Percentiles rank a stretch among this genome's conserved stretches.
Conservation (phyloP, 1,140 invertebrate species). For the Araneus ventricosus region DNA sequence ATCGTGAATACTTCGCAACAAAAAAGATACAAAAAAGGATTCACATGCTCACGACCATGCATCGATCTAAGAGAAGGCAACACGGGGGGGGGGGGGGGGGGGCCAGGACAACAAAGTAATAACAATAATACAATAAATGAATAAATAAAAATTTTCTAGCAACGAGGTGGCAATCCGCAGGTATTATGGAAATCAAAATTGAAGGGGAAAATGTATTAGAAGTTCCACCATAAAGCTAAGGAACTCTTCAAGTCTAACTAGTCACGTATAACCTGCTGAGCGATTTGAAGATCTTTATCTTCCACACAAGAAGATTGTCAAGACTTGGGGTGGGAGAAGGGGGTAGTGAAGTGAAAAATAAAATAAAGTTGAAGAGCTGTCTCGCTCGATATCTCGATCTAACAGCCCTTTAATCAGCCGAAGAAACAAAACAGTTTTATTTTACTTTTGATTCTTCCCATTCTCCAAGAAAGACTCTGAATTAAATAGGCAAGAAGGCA, state of each 20-base stretch:
- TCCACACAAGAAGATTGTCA: constrained; percentile 17
- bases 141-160: background rate
- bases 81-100: no score
- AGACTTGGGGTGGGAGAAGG: background rate
- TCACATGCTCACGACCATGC: background rate
- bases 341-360: background rate
- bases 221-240: constrained; percentile 3
- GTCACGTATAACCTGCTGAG: constrained; percentile 23
- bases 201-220: background rate
- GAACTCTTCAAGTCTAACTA: background rate
- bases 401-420: constrained; percentile 50
- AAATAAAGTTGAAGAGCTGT: background rate
- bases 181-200: constrained; percentile 37
- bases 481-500: constrained; percentile 28
- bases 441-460: constrained; percentile 37
- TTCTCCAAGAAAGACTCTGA: background rate
- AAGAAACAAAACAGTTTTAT: constrained; percentile 53
- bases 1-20: background rate
- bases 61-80: background rate
- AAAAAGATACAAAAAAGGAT: background rate
- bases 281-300: constrained; percentile 56
- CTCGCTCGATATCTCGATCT: constrained; percentile 53
- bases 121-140: constrained; percentile 18
- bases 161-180: constrained; percentile 9
- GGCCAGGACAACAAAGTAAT: background rate